phyloP scores from a whole-genome alignment of 2,888 invertebrate genomes.

The Escarpia spicata region DNA sequence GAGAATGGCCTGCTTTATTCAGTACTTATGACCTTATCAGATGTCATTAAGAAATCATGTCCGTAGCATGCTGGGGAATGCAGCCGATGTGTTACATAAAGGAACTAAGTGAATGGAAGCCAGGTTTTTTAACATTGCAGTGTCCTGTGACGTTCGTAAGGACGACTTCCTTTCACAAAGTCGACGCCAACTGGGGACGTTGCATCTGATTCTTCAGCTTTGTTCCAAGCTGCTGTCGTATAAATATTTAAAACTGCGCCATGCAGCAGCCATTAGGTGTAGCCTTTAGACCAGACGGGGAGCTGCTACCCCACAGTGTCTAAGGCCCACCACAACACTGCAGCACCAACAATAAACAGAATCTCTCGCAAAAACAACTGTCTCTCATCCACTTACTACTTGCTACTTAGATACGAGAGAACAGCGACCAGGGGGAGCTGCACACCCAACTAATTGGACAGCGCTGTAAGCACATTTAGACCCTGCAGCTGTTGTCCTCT shows the following conservation, averaged over 20 bases:
- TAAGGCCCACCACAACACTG: background rate
- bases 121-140: background rate
- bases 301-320: background rate
- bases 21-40: background rate
- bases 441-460: conserved; percentile 10
- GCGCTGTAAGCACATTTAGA: conserved; percentile 10
- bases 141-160: background rate
- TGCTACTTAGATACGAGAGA: background rate
- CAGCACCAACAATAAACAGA: background rate
- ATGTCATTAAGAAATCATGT: background rate
- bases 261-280: background rate
- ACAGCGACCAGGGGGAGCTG: background rate
- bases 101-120: background rate
- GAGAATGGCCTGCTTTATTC: background rate
- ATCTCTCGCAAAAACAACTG: background rate
- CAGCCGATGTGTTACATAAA: background rate
- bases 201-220: conserved; percentile 16
- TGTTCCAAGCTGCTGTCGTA: background rate
- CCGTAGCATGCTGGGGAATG: background rate
- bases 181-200: background rate
- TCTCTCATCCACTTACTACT: background rate
- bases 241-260: background rate
- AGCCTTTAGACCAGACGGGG: background rate
- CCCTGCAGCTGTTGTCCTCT: background rate
- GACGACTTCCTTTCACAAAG: background rate